Evolutionary conservation across 2,113 vertebrate genomes (phyloP).

Genomic region (Leptosomus discolor): DNA sequence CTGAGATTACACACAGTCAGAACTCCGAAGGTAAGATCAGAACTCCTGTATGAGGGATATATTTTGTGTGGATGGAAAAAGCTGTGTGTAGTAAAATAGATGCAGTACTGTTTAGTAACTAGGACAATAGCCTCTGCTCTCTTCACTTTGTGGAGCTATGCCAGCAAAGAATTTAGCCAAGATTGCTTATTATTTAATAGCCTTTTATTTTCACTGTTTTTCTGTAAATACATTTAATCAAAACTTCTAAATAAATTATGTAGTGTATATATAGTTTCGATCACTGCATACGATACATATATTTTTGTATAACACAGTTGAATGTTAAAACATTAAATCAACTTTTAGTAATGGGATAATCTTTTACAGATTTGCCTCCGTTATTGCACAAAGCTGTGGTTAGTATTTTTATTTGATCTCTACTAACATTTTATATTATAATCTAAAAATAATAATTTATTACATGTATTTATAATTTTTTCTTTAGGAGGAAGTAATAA

Average conservation of each 20-base stretch:
- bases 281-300: not conserved
- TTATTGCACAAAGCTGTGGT: conserved; percentile 75
- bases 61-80: not conserved
- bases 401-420: conserved; percentile 65
- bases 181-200: not conserved
- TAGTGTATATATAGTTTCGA: not conserved
- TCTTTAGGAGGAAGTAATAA: conserved; percentile 78
- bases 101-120: not conserved
- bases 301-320: not conserved
- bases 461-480: conserved; percentile 13
- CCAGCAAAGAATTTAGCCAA: not conserved
- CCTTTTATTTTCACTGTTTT: not conserved
- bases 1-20: not conserved
- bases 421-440: not conserved
- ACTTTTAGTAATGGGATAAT: conserved; percentile 5
- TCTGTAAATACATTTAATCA: not conserved
- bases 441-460: not conserved
- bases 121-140: not conserved
- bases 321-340: not conserved
- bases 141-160: not conserved
- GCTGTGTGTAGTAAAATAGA: not conserved
- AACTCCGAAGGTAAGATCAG: conserved; percentile 67
- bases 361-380: conserved; percentile 77
- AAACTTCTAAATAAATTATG: not conserved
- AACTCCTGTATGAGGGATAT: not conserved